A percentile compares a stretch with the other conserved stretches of the same genome.
phyloP scores from a whole-genome alignment of 2,888 invertebrate genomes.

The Tillus elongatus region DNA sequence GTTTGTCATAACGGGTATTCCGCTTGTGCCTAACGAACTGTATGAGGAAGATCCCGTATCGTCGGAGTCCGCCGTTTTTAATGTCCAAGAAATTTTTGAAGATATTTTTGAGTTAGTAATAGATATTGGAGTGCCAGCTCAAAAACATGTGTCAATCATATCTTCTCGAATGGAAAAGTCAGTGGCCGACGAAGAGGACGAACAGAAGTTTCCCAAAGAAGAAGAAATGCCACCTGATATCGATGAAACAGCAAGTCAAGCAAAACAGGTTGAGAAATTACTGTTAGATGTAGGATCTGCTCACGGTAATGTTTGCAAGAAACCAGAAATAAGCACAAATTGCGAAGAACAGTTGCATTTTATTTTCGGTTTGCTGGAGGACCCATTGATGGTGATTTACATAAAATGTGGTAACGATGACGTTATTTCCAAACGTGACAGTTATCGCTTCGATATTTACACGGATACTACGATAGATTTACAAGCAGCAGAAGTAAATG shows the following conservation, averaged over 20 bases:
- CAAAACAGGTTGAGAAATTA: conserved; percentile 4
- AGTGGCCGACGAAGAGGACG: conserved; percentile 5
- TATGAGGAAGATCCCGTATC: conserved; percentile 38
- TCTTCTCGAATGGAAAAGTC: conserved; percentile 7
- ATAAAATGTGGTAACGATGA: conserved; percentile 48
- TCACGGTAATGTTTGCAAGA: conserved; percentile 22
- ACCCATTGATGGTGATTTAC: conserved; percentile 46
- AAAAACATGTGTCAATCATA: conserved; percentile 1
- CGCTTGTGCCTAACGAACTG: conserved; percentile 47
- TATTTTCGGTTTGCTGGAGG: conserved; percentile 31
- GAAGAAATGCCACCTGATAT: conserved; percentile 3
- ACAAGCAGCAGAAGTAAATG: conserved; percentile 24
- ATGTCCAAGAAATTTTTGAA: conserved; percentile 37
- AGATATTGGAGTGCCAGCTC: conserved; percentile 18
- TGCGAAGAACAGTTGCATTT: conserved; percentile 35
- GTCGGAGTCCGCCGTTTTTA: conserved; percentile 38
- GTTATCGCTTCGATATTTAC: conserved; percentile 33
- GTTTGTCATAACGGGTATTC: conserved; percentile 57
- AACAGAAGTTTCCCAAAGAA: conserved; percentile 15
- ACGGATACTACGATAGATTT: conserved; percentile 30
- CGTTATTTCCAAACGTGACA: conserved; percentile 39
- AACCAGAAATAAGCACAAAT: conserved; percentile 25
- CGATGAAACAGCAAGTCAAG: conserved; percentile 8
- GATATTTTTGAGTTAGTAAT: conserved; percentile 30
- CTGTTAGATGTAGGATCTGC: conserved; percentile 24